These are phyloP conservation scores for Carassius auratus DNA, from an alignment of 2,113 vertebrate genomes.

Conservation along the genomic window DNA sequence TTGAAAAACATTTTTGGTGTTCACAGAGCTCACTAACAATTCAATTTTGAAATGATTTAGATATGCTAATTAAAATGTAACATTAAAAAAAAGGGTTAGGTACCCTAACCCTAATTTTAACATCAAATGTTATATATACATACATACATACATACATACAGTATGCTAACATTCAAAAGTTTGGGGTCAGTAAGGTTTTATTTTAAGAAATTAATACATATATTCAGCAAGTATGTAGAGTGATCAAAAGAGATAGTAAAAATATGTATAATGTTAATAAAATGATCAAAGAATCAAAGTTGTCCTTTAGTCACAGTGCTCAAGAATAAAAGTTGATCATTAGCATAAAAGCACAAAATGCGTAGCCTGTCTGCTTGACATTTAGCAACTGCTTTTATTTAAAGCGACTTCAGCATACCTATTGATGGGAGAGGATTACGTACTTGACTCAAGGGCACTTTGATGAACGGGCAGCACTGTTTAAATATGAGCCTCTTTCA, in stretches of 20 bases:
- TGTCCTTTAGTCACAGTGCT: neutral
- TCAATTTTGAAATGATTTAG: neutral
- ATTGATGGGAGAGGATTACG: neutral
- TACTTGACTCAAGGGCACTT: neutral
- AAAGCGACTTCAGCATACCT: neutral
- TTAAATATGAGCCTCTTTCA: neutral
- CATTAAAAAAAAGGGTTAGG: neutral
- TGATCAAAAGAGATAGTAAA: neutral
- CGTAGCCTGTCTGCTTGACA: neutral
- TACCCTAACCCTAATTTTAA: neutral
- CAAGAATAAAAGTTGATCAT: neutral
- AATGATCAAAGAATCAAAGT: neutral
- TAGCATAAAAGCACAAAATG: neutral
- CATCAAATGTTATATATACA: too few relatives aligned
- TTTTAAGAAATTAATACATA: neutral
- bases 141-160: too few relatives aligned
- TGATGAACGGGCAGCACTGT: neutral
- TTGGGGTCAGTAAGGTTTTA: neutral
- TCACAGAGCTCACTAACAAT: neutral
- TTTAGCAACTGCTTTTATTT: neutral
- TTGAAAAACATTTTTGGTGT: slow-evolving; percentile 19
- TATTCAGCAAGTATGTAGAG: neutral
- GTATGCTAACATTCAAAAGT: neutral
- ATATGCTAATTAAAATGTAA: neutral
- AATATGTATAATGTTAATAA: neutral